Conservation (phyloP, 1,140 invertebrate species). For the Drosophila sulfurigaster region DNA sequence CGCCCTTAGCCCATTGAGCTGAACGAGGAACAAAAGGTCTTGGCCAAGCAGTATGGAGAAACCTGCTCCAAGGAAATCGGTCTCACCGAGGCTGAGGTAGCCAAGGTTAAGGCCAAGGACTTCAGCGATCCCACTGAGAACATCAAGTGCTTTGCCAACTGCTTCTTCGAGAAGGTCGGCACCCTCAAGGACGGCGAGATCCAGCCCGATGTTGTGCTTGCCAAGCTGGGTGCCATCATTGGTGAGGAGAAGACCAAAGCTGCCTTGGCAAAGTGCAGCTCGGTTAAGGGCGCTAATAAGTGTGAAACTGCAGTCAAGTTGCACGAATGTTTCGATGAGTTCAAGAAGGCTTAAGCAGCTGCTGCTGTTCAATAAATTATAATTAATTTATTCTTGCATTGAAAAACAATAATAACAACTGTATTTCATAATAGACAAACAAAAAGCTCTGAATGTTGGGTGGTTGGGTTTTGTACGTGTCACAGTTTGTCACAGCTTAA, state of each 20-base stretch:
- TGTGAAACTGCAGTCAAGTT: slow-evolving; percentile 68
- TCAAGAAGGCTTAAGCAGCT: slow-evolving; percentile 60
- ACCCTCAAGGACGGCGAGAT: slow-evolving; percentile 58
- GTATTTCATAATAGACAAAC: slow-evolving; percentile 52
- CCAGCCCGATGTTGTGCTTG: slow-evolving; percentile 51
- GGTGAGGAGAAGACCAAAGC: slow-evolving; percentile 72
- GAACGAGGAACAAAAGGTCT: slow-evolving; percentile 62
- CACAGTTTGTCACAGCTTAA: slow-evolving; percentile 66
- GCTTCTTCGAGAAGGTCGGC: slow-evolving; percentile 71
- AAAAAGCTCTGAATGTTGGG: slow-evolving; percentile 13
- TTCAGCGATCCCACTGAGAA: slow-evolving; percentile 70
- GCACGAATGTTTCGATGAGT: slow-evolving; percentile 64
- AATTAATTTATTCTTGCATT: slow-evolving; percentile 59
- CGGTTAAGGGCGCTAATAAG: slow-evolving; percentile 64
- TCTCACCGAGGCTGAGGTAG: slow-evolving; percentile 61
- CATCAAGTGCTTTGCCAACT: slow-evolving; percentile 76
- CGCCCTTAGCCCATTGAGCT: slow-evolving; percentile 54
- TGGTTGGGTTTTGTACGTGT: slow-evolving; percentile 12
- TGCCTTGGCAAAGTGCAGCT: slow-evolving; percentile 57
- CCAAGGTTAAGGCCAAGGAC: slow-evolving; percentile 69
- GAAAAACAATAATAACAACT: slow-evolving; percentile 62
- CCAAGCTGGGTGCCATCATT: slow-evolving; percentile 58
- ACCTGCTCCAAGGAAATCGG: slow-evolving; percentile 56
- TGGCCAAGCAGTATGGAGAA: slow-evolving; percentile 65
- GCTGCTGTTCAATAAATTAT: slow-evolving; percentile 53